A percentile compares a stretch with the other conserved stretches of the same genome.
Conservation (phyloP, 1,140 invertebrate genomes). For the Drosophila hydei region DNA sequence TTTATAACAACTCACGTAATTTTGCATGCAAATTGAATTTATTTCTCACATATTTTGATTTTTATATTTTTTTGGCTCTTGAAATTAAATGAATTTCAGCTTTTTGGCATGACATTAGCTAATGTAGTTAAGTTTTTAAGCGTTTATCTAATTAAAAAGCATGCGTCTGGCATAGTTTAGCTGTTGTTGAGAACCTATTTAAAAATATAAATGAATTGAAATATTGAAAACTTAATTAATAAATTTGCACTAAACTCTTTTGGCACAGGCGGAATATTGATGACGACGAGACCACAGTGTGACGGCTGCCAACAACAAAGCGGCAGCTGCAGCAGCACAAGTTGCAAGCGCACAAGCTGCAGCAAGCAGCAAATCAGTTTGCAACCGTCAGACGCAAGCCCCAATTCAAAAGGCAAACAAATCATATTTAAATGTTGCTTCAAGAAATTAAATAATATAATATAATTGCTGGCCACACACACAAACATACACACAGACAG, state of each 20-base stretch:
- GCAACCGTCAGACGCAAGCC: conserved; percentile 71
- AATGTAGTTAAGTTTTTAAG: neutral
- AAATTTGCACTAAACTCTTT: conserved; percentile 17
- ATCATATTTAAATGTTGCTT: conserved; percentile 36
- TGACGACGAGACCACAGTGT: conserved; percentile 83
- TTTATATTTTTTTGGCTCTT: neutral
- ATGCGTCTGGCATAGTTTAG: conserved; percentile 20
- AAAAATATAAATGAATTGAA: conserved; percentile 5
- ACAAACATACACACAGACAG: neutral
- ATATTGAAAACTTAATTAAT: neutral
- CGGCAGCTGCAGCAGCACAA: conserved; percentile 32
- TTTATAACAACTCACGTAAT: conserved; percentile 2
- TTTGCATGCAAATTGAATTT: conserved; percentile 6
- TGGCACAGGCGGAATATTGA: conserved; percentile 83
- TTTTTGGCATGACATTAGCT: conserved; percentile 8
- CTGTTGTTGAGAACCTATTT: neutral
- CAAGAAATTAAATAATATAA: conserved; percentile 19
- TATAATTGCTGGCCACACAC: conserved; percentile 8
- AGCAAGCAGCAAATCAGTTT: conserved; percentile 56
- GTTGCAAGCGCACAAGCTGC: conserved; percentile 24
- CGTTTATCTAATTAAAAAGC: conserved; percentile 4
- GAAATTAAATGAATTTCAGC: neutral
- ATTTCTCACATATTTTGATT: neutral
- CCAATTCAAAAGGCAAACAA: conserved; percentile 57
- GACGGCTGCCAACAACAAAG: conserved; percentile 57